Conservation (phyloP, 2,113 vertebrate species). For the Hippocampus abdominalis region DNA sequence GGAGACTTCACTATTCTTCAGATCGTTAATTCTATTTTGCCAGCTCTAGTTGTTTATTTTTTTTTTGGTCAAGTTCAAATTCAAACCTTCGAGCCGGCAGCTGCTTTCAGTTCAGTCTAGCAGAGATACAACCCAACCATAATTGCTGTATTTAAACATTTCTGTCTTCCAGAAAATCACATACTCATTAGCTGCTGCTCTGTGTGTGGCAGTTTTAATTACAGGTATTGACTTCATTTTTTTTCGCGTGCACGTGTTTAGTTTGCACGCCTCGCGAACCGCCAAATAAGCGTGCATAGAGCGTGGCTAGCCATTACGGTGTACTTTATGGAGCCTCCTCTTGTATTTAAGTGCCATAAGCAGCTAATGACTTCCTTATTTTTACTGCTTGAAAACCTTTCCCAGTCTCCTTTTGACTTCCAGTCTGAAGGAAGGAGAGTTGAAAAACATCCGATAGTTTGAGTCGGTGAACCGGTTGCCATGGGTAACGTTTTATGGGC, state of each 20-base stretch:
- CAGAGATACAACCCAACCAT: constrained; percentile 19
- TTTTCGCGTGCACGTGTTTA: constrained; percentile 15
- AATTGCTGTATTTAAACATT: constrained; percentile 22
- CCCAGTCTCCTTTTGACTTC: constrained; percentile 38
- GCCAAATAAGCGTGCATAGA: constrained; percentile 38
- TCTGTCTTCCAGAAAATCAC: constrained; percentile 36
- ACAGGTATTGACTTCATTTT: constrained; percentile 33
- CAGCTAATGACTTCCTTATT: constrained; percentile 68
- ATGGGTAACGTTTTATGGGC: constrained; percentile 21
- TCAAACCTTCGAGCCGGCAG: neutral
- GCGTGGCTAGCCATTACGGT: constrained; percentile 38
- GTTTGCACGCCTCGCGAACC: constrained; percentile 18
- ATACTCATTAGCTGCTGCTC: constrained; percentile 36
- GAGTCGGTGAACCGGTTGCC: constrained; percentile 37
- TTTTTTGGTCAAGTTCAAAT: neutral
- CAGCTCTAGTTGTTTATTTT: neutral
- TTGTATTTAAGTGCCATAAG: constrained; percentile 48
- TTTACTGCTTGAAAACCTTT: constrained; percentile 50
- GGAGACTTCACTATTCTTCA: neutral
- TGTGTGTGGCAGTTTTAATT: constrained; percentile 59
- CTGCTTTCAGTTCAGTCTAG: constrained; percentile 6
- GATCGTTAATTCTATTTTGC: neutral
- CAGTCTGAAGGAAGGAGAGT: constrained; percentile 24
- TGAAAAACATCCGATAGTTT: constrained; percentile 48
- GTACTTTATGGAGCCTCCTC: constrained; percentile 50